phyloP scores from a whole-genome alignment of 2,113 vertebrate species.

The Eubucco bourcierii region DNA sequence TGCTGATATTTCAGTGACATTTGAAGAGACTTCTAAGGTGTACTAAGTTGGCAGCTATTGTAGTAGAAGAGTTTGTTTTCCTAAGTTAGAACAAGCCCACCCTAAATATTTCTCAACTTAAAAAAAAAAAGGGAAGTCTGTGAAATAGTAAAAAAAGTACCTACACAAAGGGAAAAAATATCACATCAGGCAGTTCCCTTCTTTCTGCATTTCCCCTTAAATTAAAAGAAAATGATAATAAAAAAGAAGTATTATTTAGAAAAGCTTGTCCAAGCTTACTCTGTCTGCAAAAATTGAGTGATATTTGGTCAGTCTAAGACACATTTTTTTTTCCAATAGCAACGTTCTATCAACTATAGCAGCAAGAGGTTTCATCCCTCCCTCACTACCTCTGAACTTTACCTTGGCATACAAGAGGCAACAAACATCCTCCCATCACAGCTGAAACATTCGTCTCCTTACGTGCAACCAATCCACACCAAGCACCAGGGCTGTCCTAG shows the following conservation, averaged over 20 bases:
- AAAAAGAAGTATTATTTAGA: neutral
- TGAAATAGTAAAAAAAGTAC: neutral
- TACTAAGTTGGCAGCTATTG: neutral
- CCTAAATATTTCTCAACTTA: neutral
- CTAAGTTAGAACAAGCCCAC: neutral
- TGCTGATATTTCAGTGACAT: neutral
- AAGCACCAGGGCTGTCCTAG: neutral
- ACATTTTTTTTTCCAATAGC: neutral
- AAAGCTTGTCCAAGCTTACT: conserved; percentile 1
- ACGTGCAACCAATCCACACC: neutral
- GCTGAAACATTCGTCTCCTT: neutral
- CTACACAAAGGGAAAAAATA: neutral
- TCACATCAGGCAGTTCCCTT: neutral
- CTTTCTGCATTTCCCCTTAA: neutral
- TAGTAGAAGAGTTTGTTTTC: neutral
- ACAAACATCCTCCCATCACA: neutral
- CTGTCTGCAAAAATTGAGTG: neutral
- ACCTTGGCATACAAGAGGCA: neutral
- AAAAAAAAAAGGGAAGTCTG: neutral
- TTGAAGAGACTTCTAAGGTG: neutral
- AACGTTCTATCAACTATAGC: neutral
- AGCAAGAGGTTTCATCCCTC: neutral
- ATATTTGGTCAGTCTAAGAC: neutral
- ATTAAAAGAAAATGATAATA: neutral
- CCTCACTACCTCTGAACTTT: neutral